A percentile compares a stretch with the other conserved stretches of the same genome.
These are phyloP conservation scores for Formica exsecta DNA, from an alignment of 1,140 invertebrate genomes.

Conservation along the genomic window DNA sequence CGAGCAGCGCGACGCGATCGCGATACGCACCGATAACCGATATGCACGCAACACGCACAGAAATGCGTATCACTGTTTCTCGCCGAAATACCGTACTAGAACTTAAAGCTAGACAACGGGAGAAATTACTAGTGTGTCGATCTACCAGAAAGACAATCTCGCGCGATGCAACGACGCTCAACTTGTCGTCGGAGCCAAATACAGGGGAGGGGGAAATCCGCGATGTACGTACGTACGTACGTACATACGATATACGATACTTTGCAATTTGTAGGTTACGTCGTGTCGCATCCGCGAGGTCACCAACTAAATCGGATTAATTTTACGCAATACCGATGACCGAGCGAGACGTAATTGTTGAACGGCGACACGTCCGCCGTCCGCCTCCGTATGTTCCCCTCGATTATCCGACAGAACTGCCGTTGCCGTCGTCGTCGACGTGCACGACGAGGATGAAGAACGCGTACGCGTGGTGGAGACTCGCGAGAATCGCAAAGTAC, in stretches of 20 bases:
- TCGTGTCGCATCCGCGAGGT: constrained; percentile 78
- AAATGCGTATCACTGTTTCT: no score
- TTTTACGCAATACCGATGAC: constrained; percentile 84
- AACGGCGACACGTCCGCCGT: constrained; percentile 43
- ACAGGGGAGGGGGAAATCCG: neutral
- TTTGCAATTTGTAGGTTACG: constrained; percentile 25
- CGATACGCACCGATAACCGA: no score
- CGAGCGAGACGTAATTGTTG: constrained; percentile 74
- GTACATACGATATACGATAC: no score
- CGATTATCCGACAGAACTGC: neutral
- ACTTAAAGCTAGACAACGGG: no score
- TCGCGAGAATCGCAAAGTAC: constrained; percentile 76
- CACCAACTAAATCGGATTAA: constrained; percentile 85
- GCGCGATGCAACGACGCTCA: no score
- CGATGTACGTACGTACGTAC: neutral
- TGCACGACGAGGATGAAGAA: constrained; percentile 79
- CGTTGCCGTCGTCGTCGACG: constrained; percentile 27
- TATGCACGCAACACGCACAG: no score
- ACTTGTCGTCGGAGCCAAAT: no score
- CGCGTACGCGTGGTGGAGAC: constrained; percentile 79
- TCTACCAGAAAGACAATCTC: no score
- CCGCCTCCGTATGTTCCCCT: no score
- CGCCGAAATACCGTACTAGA: no score
- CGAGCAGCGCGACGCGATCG: no score
- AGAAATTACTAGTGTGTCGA: no score